Conservation (phyloP, 2,113 vertebrate species). For the Gopherus evgoodei region DNA sequence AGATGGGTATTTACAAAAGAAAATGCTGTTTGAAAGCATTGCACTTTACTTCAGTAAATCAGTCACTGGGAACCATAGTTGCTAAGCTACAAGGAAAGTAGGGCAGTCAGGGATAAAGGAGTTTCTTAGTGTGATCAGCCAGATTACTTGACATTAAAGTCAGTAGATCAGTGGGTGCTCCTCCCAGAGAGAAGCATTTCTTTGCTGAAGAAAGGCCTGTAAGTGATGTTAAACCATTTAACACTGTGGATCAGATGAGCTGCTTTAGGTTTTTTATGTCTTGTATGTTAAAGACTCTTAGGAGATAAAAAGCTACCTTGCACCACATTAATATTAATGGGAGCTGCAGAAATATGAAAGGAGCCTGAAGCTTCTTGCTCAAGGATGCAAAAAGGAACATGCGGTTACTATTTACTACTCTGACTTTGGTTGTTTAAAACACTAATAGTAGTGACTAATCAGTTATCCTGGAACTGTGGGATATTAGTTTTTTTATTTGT, state of each 20-base stretch:
- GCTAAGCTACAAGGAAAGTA: constrained; percentile 42
- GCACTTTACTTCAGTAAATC: constrained; percentile 15
- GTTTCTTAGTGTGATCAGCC: neutral
- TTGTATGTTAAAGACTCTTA: neutral
- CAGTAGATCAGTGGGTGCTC: neutral
- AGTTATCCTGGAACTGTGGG: neutral
- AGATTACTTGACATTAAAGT: neutral
- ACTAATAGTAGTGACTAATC: accelerated
- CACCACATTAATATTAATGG: neutral
- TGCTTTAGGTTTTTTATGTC: neutral
- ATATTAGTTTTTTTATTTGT: neutral
- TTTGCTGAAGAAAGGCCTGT: neutral
- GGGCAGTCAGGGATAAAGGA: constrained; percentile 17
- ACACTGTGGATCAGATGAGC: neutral
- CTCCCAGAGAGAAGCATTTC: neutral
- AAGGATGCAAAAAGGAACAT: neutral
- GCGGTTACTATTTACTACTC: neutral
- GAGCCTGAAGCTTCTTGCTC: neutral
- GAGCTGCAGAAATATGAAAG: neutral
- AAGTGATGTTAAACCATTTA: neutral
- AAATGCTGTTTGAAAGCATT: constrained; percentile 20
- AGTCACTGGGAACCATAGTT: constrained; percentile 27
- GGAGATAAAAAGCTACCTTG: neutral
- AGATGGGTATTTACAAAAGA: neutral
- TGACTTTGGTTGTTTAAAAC: neutral